Evolutionary conservation across 2,113 vertebrate species (phyloP).

Genomic region (Sinosuthora webbiana): DNA sequence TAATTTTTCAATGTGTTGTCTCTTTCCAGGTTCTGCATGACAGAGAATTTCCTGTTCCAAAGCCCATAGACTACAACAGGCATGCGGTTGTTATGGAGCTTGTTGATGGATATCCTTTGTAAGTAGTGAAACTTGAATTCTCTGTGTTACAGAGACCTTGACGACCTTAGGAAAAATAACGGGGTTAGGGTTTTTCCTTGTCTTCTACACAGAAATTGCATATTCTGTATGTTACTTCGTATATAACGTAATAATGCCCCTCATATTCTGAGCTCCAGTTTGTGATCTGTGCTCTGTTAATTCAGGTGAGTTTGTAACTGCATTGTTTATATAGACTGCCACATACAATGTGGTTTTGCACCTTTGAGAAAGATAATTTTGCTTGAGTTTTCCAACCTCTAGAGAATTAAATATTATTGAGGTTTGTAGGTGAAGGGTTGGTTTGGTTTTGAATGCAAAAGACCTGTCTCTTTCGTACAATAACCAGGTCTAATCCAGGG

Average conservation of each 20-base stretch:
- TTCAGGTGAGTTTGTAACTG: not conserved
- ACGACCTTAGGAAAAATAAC: not conserved
- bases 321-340: not conserved
- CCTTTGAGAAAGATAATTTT: not conserved
- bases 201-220: not conserved
- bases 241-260: not conserved
- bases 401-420: not conserved
- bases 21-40: conserved; percentile 85
- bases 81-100: conserved; percentile 97
- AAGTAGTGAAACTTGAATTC: conserved; percentile 65
- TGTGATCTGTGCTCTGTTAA: not conserved
- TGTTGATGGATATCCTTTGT: conserved; percentile 93
- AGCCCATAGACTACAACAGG: conserved; percentile 93
- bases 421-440: not conserved
- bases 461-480: not conserved
- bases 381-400: not conserved
- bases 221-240: rapidly evolving
- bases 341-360: not conserved
- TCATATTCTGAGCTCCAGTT: not conserved
- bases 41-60: conserved; percentile 92
- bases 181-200: not conserved
- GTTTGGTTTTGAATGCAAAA: not conserved
- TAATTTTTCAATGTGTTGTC: not conserved
- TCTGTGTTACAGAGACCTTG: not conserved
- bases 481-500: not conserved